Conservation (phyloP, 2,888 invertebrate genomes). For the Tachina fera region DNA sequence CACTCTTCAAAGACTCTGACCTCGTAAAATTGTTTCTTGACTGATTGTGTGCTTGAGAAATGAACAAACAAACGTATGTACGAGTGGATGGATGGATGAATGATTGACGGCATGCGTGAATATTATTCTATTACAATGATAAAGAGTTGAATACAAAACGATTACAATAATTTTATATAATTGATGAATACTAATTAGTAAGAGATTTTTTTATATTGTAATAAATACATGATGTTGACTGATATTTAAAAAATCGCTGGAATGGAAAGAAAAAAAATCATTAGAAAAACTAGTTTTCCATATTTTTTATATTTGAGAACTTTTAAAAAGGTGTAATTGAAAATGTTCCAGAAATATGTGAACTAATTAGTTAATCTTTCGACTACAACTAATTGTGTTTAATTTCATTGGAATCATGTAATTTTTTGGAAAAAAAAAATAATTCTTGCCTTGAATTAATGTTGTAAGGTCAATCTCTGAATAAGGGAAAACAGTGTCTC, state of each 20-base stretch:
- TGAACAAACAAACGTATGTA: neutral
- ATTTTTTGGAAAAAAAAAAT: neutral
- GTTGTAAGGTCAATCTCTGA: too few relatives aligned
- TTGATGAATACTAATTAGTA: slow-evolving; percentile 39
- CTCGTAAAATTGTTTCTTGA: slow-evolving; percentile 35
- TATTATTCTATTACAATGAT: slow-evolving; percentile 46
- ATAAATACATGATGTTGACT: slow-evolving; percentile 9
- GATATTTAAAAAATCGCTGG: slow-evolving; percentile 9
- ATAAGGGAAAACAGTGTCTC: too few relatives aligned
- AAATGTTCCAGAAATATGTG: neutral
- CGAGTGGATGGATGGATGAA: slow-evolving; percentile 35
- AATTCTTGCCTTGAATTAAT: too few relatives aligned
- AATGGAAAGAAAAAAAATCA: neutral
- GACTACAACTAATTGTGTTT: neutral
- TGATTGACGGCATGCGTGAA: slow-evolving; percentile 62
- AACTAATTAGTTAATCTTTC: slow-evolving; percentile 1
- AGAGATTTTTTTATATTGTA: neutral
- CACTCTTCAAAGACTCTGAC: slow-evolving; percentile 23
- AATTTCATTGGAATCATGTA: neutral
- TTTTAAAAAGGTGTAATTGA: neutral
- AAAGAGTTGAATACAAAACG: slow-evolving; percentile 43
- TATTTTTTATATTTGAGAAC: neutral
- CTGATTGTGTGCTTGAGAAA: slow-evolving; percentile 46
- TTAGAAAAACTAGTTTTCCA: neutral
- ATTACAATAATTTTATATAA: slow-evolving; percentile 32